These are phyloP conservation scores for Calycopis cecrops DNA, from an alignment of 1,140 invertebrate genomes.

Conservation along the genomic window DNA sequence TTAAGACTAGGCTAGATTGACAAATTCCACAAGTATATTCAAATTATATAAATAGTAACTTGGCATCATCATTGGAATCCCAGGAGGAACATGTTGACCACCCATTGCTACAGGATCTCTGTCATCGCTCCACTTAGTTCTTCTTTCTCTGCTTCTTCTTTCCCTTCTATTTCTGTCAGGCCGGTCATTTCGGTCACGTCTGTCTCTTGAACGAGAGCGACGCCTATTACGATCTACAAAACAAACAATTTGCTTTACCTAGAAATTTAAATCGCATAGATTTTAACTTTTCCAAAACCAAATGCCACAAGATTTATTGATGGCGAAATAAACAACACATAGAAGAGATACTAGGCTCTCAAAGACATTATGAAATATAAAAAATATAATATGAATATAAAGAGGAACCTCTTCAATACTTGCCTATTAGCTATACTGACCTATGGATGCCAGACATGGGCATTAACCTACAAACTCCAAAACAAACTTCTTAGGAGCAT, in stretches of 20 bases:
- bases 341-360: too few species aligned
- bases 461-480: too few species aligned
- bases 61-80: conserved; percentile 32
- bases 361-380: too few species aligned
- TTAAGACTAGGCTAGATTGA: neutral
- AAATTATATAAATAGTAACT: conserved; percentile 21
- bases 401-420: too few species aligned
- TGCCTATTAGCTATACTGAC: too few species aligned
- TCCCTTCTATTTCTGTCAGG: conserved; percentile 26
- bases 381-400: too few species aligned
- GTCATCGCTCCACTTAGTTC: conserved; percentile 17
- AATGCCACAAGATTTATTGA: neutral
- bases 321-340: too few species aligned
- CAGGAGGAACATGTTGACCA: conserved; percentile 8
- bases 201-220: conserved; percentile 21
- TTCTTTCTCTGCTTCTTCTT: conserved; percentile 17
- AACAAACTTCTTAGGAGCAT: too few species aligned
- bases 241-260: neutral
- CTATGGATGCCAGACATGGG: too few species aligned
- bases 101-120: conserved; percentile 10
- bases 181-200: conserved; percentile 25
- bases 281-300: neutral
- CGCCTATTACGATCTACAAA: conserved; percentile 2
- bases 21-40: neutral
- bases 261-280: neutral